Conservation (phyloP, 2,113 vertebrate species). For the Oryzias javanicus region DNA sequence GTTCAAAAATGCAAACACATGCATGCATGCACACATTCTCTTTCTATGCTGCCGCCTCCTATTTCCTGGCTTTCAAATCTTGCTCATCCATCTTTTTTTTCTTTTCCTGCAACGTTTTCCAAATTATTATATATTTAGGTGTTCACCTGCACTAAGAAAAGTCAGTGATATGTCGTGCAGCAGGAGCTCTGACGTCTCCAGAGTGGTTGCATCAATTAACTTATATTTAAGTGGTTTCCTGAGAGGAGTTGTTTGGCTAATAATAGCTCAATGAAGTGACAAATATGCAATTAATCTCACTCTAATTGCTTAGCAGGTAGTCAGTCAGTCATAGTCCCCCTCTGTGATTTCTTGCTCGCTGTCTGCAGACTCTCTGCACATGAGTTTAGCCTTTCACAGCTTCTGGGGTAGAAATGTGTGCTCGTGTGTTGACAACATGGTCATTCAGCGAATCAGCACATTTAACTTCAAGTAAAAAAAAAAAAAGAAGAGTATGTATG, state of each 20-base stretch:
- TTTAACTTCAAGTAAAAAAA: conserved; percentile 33
- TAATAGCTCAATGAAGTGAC: conserved; percentile 64
- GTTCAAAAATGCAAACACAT: conserved; percentile 26
- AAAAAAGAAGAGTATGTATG: neutral
- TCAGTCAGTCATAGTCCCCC: conserved; percentile 45
- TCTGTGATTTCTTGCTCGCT: conserved; percentile 8
- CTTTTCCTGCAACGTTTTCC: conserved; percentile 45
- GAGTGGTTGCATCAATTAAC: conserved; percentile 66
- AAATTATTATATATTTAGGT: conserved; percentile 44
- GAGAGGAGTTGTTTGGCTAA: conserved; percentile 53
- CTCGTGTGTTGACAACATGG: conserved; percentile 49
- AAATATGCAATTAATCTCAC: conserved; percentile 63
- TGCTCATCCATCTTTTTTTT: conserved; percentile 13
- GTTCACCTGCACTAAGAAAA: conserved; percentile 44
- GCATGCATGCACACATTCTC: conserved; percentile 7
- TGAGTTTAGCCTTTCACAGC: conserved; percentile 25
- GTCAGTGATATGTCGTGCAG: conserved; percentile 41
- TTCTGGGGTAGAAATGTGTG: conserved; percentile 35
- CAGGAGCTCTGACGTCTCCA: conserved; percentile 55
- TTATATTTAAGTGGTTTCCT: conserved; percentile 59
- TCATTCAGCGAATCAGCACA: conserved; percentile 43
- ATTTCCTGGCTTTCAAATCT: conserved; percentile 18
- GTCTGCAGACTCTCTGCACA: conserved; percentile 26
- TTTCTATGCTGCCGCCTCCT: neutral
- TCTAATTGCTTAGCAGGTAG: conserved; percentile 62